Evolutionary conservation across 2,888 invertebrate species (phyloP), one percentile per base, ranked within the genome.

Genomic region (Scaeva pyrastri): DNA sequence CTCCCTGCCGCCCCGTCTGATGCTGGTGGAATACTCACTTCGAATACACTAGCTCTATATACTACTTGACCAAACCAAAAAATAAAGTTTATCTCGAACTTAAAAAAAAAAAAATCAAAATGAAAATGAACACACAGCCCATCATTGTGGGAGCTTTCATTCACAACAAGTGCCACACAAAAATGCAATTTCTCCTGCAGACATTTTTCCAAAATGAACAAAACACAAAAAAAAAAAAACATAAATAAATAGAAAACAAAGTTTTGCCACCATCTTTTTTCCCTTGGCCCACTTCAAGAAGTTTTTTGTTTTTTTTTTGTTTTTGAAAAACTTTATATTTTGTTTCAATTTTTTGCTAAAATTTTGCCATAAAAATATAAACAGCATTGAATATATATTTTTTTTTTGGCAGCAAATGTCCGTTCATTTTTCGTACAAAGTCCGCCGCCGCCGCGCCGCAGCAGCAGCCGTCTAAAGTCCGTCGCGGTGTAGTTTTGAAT

Each of bases 141-240:
- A 70, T 74, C 62, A 70, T 41, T 21, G 50, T 36, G 48, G 31
- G 48, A 66, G 39, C 58, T 73, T 78, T 73, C 66, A 68, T 70
- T 83, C 68, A 74, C 41, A 84, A 71, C 79, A 68, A 80, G 62
- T 56, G 70, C 74, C 50, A 43, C 74, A 64, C n/a, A 71, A 71
- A 75, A 80, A 80, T 84, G 79, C 68, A 84, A 84, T 80, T 84
- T 80, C 80, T 80, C 74, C 50, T 50, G 82, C 77, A 84, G 79
- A 84, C 74, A 66, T 74, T 79, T 71, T 45, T 19, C 23, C 26
- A 83, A 82, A 58, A 16, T n/a, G n/a, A n/a, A n/a, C n/a, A n/a
- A n/a, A n/a, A n/a, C n/a, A n/a, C n/a, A 21, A 64, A n/a, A 55
- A n/a, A 55, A 14, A 36, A 5, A 31, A 31, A 7, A 31, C 31